phyloP scores from a whole-genome alignment of 2,888 invertebrate species.

The Auanema sp. region DNA sequence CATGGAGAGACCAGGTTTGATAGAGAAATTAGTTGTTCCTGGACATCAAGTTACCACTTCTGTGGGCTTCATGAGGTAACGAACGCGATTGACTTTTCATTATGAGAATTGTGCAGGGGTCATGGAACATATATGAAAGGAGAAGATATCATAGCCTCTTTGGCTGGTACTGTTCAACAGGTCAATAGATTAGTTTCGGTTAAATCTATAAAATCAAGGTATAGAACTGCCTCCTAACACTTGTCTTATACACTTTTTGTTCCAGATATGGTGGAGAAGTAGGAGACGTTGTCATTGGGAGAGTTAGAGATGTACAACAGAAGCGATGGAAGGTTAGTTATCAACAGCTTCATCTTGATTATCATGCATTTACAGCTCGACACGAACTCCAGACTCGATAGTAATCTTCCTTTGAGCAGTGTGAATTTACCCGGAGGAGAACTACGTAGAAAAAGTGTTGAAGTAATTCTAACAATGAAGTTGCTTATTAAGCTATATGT shows the following conservation, averaged over 20 bases:
- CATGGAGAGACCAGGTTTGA: slow-evolving; percentile 12
- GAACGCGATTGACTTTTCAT: background rate
- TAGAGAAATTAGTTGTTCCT: slow-evolving; percentile 35
- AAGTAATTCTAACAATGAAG: slow-evolving; percentile 24
- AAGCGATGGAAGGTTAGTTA: slow-evolving; percentile 66
- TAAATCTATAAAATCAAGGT: slow-evolving; percentile 85
- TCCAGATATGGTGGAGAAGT: slow-evolving; percentile 75
- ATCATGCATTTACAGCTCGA: slow-evolving; percentile 35
- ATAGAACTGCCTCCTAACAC: slow-evolving; percentile 64
- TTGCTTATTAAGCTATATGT: background rate
- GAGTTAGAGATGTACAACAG: slow-evolving; percentile 85
- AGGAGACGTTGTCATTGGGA: slow-evolving; percentile 92
- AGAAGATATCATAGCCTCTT: slow-evolving; percentile 81
- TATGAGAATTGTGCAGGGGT: slow-evolving; percentile 77
- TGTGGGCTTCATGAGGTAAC: slow-evolving; percentile 15
- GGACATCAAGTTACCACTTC: slow-evolving; percentile 33
- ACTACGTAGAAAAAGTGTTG: slow-evolving; percentile 68
- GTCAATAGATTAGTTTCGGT: slow-evolving; percentile 93
- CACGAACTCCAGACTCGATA: slow-evolving; percentile 84
- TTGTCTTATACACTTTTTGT: background rate
- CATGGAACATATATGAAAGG: slow-evolving; percentile 85
- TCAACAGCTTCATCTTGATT: background rate
- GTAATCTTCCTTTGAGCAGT: slow-evolving; percentile 82
- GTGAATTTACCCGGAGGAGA: slow-evolving; percentile 95
- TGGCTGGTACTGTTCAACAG: slow-evolving; percentile 89